A percentile compares a stretch with the other conserved stretches of the same genome.
These are phyloP conservation scores for Solenodon paradoxus DNA, from an alignment of 2,113 vertebrate genomes.

Conservation along the genomic window DNA sequence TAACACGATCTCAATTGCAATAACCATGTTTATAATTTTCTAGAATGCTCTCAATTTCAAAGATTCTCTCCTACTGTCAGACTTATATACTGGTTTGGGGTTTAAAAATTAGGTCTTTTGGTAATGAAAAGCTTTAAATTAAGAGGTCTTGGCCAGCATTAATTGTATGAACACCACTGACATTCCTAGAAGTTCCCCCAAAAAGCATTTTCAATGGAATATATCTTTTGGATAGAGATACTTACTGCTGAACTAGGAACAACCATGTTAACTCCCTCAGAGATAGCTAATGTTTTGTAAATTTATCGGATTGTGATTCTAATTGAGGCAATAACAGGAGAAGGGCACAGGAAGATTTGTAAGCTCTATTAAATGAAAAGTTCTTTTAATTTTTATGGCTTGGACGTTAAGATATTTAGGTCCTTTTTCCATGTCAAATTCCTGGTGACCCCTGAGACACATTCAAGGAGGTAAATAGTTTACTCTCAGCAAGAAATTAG, in stretches of 20 bases:
- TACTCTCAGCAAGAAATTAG: constrained; percentile 39
- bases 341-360: not conserved
- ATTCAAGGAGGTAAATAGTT: constrained; percentile 18
- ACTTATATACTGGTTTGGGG: constrained; percentile 17
- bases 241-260: not conserved
- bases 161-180: not conserved
- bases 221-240: not conserved
- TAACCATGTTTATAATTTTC: not conserved
- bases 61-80: not conserved
- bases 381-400: constrained; percentile 25
- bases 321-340: constrained; percentile 3
- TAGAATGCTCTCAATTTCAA: constrained; percentile 39
- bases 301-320: not conserved
- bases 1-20: not conserved
- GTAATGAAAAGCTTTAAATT: constrained; percentile 13
- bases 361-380: constrained; percentile 13
- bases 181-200: not conserved
- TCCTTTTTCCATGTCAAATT: constrained; percentile 23
- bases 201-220: not conserved
- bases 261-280: constrained; percentile 10
- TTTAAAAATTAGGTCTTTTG: constrained; percentile 23
- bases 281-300: not conserved
- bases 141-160: not conserved
- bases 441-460: not conserved
- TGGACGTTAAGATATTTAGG: constrained; percentile 10